These are phyloP conservation scores for Nycticebus coucang DNA, from an alignment of 2,113 vertebrate genomes.

Conservation along the genomic window DNA sequence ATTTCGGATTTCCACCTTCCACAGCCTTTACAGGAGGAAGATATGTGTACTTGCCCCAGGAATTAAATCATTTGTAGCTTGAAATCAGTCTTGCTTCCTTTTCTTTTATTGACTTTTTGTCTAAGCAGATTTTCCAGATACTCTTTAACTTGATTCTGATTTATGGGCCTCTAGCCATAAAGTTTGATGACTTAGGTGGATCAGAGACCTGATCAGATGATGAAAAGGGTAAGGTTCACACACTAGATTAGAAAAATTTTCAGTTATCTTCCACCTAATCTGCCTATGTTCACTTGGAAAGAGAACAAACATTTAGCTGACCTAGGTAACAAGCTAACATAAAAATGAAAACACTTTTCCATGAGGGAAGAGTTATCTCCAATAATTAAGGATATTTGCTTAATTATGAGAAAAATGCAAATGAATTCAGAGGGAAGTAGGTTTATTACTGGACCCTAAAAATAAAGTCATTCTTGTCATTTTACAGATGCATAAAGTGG, in stretches of 20 bases:
- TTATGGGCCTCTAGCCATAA: not conserved
- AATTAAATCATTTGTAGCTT: constrained; percentile 24
- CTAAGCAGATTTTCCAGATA: constrained; percentile 32
- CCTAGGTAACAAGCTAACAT: not conserved
- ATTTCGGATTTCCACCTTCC: constrained; percentile 46
- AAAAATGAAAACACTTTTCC: not conserved
- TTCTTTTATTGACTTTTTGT: constrained; percentile 65
- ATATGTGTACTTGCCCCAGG: not conserved
- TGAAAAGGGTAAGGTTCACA: not conserved
- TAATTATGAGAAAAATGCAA: not conserved
- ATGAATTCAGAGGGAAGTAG: not conserved
- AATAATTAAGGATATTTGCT: not conserved
- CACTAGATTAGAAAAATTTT: not conserved
- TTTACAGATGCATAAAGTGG: not conserved
- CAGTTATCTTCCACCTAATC: not conserved
- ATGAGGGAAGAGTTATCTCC: not conserved
- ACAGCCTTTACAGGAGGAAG: not conserved
- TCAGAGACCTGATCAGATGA: not conserved
- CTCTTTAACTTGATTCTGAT: constrained; percentile 50
- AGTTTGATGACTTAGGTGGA: not conserved
- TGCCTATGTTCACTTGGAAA: not conserved
- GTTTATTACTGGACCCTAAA: not conserved
- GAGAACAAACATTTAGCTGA: not conserved
- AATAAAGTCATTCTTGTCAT: not conserved
- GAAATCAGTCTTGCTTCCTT: constrained; percentile 19